phyloP scores from a whole-genome alignment of 2,888 invertebrate genomes.

The Limnephilus auricula region DNA sequence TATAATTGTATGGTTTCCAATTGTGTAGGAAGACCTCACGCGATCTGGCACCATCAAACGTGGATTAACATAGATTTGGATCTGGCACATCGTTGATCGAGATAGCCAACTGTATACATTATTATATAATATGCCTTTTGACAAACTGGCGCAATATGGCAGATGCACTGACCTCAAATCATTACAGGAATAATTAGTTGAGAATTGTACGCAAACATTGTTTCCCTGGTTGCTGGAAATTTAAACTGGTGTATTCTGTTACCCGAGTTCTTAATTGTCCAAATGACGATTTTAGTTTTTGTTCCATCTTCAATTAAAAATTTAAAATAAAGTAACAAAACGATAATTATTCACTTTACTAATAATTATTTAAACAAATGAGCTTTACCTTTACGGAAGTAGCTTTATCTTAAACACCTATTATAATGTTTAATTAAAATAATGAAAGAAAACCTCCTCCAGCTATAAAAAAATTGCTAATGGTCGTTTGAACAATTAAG shows the following conservation, averaged over 20 bases:
- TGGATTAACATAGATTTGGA: conserved; percentile 60
- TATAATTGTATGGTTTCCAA: conserved; percentile 31
- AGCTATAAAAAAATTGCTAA: no score
- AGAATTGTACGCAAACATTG: conserved; percentile 15
- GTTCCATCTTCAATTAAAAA: no score
- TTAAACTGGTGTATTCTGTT: not conserved
- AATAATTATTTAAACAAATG: no score
- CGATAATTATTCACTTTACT: no score
- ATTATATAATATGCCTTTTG: not conserved
- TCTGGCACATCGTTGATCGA: conserved; percentile 38
- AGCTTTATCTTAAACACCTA: no score
- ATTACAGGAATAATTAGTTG: conserved; percentile 33
- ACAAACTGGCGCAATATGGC: not conserved
- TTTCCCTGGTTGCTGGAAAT: not conserved
- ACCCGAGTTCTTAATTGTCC: no score
- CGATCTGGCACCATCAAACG: conserved; percentile 59
- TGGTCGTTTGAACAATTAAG: no score
- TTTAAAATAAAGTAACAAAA: no score
- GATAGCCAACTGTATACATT: not conserved
- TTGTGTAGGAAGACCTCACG: conserved; percentile 34
- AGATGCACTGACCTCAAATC: conserved; percentile 26
- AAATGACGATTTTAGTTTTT: no score
- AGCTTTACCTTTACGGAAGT: no score
- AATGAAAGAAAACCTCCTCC: no score
- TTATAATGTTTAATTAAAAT: no score